Conservation (phyloP, 2,888 invertebrate genomes). For the Drosophila kambysellisi region DNA sequence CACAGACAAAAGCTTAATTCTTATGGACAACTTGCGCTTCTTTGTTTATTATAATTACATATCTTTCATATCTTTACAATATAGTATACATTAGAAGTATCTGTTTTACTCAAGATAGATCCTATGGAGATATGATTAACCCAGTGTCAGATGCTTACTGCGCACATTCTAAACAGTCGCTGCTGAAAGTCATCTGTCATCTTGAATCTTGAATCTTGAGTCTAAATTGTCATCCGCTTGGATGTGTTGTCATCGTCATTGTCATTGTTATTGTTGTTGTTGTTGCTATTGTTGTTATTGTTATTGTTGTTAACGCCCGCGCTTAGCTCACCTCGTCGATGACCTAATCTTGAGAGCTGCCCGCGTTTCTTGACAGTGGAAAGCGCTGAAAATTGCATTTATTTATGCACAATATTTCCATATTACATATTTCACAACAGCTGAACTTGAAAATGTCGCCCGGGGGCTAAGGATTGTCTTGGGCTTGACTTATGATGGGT, state of each 20-base stretch:
- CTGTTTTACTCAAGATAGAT: slow-evolving; percentile 10
- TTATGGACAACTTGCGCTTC: background rate
- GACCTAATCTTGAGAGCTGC: slow-evolving; percentile 61
- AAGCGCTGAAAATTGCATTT: slow-evolving; percentile 38
- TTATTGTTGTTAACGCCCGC: slow-evolving; percentile 52
- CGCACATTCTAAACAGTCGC: slow-evolving; percentile 4
- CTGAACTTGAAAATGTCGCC: slow-evolving; percentile 57
- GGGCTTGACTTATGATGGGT: background rate
- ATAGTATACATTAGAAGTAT: background rate
- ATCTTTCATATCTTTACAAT: background rate
- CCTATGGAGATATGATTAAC: slow-evolving; percentile 6
- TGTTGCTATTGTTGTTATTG: slow-evolving; percentile 26
- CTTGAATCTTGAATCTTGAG: slow-evolving; percentile 32
- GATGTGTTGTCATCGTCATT: slow-evolving; percentile 35
- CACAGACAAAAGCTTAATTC: background rate
- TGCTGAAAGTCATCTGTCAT: slow-evolving; percentile 25
- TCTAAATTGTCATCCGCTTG: slow-evolving; percentile 37
- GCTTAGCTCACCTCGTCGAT: slow-evolving; percentile 61
- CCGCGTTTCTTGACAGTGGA: slow-evolving; percentile 31
- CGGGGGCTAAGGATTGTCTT: slow-evolving; percentile 8
- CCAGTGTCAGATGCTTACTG: slow-evolving; percentile 20
- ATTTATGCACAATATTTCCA: slow-evolving; percentile 11
- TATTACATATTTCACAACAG: slow-evolving; percentile 27
- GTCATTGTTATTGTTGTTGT: slow-evolving; percentile 33
- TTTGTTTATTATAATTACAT: background rate